A percentile compares a stretch with the other conserved stretches of the same genome.
Evolutionary conservation across 53 echinoderm and acorn worm genomes (phyloP).

Genomic region (Apostichopus leukothele): DNA sequence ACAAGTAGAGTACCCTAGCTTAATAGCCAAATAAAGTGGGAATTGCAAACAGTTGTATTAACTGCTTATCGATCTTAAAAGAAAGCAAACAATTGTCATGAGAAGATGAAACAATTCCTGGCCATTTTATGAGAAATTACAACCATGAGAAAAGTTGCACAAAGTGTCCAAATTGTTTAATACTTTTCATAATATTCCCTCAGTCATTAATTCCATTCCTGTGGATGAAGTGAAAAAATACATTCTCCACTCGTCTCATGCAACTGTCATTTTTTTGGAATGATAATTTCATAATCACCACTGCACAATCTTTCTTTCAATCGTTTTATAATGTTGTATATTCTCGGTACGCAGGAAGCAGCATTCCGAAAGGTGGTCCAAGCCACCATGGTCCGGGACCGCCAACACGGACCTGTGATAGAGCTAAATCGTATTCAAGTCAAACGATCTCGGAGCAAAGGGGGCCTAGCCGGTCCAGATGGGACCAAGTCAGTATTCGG

Average conservation of each 20-base stretch:
- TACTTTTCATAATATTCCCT: too few species aligned
- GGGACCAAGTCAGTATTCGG: constrained; percentile 99
- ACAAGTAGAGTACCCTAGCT: too few species aligned
- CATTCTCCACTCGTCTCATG: neutral
- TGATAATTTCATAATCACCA: neutral
- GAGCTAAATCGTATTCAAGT: constrained; percentile 97
- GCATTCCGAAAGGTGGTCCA: constrained; percentile 97
- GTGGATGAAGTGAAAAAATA: neutral
- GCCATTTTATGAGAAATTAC: too few species aligned
- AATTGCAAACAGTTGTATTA: too few species aligned
- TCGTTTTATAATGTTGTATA: neutral
- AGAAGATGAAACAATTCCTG: too few species aligned
- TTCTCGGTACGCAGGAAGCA: constrained; percentile 63
- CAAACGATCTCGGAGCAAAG: constrained; percentile 95
- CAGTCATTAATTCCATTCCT: neutral
- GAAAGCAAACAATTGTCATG: too few species aligned
- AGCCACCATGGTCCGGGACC: constrained; percentile 93
- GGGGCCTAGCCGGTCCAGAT: constrained; percentile 94
- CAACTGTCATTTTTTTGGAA: too few species aligned
- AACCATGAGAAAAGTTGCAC: too few species aligned
- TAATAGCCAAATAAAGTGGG: too few species aligned
- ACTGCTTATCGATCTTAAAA: too few species aligned
- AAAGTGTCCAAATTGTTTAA: too few species aligned
- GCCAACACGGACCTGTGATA: constrained; percentile 93
- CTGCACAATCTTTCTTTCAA: neutral